Evolutionary conservation across 2,113 vertebrate genomes (phyloP).

Genomic region (Labrus mixtus): DNA sequence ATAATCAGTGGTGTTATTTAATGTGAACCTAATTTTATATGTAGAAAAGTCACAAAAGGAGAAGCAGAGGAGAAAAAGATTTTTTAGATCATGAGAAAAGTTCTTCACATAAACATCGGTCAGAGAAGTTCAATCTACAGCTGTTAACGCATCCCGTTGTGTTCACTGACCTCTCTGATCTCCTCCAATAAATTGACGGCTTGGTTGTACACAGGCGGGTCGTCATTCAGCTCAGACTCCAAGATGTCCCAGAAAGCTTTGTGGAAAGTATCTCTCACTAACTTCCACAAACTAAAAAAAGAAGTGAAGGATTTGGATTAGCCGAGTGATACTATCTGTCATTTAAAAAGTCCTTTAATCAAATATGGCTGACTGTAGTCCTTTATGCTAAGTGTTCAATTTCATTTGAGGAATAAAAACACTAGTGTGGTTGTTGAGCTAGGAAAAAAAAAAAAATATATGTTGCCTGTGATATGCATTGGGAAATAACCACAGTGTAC

Average conservation of each 20-base stretch:
- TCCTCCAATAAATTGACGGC: slow-evolving; percentile 93
- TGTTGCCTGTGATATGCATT: no score
- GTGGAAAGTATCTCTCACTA: slow-evolving; percentile 89
- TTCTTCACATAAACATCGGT: no score
- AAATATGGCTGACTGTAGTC: no score
- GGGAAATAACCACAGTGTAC: no score
- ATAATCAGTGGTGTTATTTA: no score
- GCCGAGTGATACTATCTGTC: neutral
- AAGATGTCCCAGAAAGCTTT: slow-evolving; percentile 94
- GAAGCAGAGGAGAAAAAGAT: no score
- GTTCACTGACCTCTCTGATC: slow-evolving; percentile 89
- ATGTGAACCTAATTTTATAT: no score
- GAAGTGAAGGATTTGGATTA: neutral
- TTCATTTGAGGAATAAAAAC: no score
- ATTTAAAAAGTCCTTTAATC: neutral
- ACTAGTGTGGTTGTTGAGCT: neutral
- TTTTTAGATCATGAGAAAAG: no score
- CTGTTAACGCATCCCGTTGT: neutral
- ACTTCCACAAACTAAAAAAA: slow-evolving; percentile 85
- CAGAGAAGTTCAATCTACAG: no score
- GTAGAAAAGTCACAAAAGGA: no score
- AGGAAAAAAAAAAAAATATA: no score
- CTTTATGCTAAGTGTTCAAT: neutral
- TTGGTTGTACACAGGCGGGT: slow-evolving; percentile 91
- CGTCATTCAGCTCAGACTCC: slow-evolving; percentile 89